phyloP scores from a whole-genome alignment of 2,797 vertebrate genomes.

The Echeneis naucrates region DNA sequence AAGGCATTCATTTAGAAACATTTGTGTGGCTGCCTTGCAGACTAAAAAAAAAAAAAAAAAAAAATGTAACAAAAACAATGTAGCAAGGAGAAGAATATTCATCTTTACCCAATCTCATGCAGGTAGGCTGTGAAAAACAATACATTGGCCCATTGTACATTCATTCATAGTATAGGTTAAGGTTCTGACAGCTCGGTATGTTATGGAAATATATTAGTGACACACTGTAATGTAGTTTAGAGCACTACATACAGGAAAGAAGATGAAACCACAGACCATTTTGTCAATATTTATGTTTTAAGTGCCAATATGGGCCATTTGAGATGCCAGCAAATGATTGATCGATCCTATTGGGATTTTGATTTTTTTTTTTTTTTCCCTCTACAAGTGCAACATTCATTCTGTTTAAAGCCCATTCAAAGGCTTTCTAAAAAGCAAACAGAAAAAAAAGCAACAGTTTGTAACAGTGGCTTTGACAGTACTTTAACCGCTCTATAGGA shows the following conservation, averaged over 20 bases:
- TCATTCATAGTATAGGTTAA: conserved; percentile 73
- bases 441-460: background rate
- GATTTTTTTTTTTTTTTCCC: background rate
- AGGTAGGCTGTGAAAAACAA: conserved; percentile 71
- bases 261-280: conserved; percentile 49
- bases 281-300: background rate
- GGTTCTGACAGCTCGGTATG: conserved; percentile 64
- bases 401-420: conserved; percentile 6
- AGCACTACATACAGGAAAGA: conserved; percentile 54
- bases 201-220: conserved; percentile 65
- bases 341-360: conserved; percentile 17
- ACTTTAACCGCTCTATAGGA: background rate
- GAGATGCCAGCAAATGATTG: background rate
- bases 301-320: conserved; percentile 21
- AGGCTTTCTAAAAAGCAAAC: background rate
- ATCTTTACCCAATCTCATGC: conserved; percentile 75
- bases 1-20: conserved; percentile 79
- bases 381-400: conserved; percentile 6
- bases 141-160: conserved; percentile 76
- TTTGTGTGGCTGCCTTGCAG: conserved; percentile 67
- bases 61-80: conserved; percentile 18
- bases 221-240: conserved; percentile 35
- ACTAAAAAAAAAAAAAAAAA: conserved; percentile 42
- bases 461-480: background rate
- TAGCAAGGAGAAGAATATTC: conserved; percentile 38